Evolutionary conservation across 2,888 invertebrate species (phyloP).

Genomic region (Euzophera pinguis): DNA sequence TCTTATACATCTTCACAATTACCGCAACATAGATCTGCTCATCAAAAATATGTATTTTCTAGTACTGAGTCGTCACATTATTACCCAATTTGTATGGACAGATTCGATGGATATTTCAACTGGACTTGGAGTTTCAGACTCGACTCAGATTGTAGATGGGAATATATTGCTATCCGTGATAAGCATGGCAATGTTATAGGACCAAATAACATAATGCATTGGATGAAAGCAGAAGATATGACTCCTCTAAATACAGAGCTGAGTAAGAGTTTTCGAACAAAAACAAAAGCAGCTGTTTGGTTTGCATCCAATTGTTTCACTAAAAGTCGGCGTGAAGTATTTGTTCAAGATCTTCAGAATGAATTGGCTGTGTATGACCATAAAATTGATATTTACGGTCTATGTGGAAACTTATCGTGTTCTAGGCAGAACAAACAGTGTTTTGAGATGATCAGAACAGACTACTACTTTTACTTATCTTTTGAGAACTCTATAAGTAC

Average conservation of each 20-base stretch:
- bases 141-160: slow-evolving; percentile 28
- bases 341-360: slow-evolving; percentile 24
- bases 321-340: slow-evolving; percentile 29
- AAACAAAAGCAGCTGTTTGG: slow-evolving; percentile 44
- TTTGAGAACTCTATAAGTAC: slow-evolving; percentile 47
- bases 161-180: slow-evolving; percentile 23
- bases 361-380: slow-evolving; percentile 28
- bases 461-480: slow-evolving; percentile 51
- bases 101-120: slow-evolving; percentile 33
- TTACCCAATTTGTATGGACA: slow-evolving; percentile 27
- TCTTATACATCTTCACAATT: background rate
- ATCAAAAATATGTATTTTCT: slow-evolving; percentile 33
- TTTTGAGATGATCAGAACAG: slow-evolving; percentile 30
- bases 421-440: slow-evolving; percentile 28
- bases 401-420: slow-evolving; percentile 37
- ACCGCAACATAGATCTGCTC: slow-evolving; percentile 11
- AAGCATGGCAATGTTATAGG: slow-evolving; percentile 31
- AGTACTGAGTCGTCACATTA: slow-evolving; percentile 33
- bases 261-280: slow-evolving; percentile 27
- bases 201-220: slow-evolving; percentile 41
- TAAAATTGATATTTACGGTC: slow-evolving; percentile 40
- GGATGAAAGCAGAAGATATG: slow-evolving; percentile 45
- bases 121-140: slow-evolving; percentile 36
- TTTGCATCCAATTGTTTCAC: slow-evolving; percentile 41
- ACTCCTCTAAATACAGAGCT: slow-evolving; percentile 34